Conservation (phyloP, 2,888 invertebrate genomes). For the Hemistola chrysoprasaria region DNA sequence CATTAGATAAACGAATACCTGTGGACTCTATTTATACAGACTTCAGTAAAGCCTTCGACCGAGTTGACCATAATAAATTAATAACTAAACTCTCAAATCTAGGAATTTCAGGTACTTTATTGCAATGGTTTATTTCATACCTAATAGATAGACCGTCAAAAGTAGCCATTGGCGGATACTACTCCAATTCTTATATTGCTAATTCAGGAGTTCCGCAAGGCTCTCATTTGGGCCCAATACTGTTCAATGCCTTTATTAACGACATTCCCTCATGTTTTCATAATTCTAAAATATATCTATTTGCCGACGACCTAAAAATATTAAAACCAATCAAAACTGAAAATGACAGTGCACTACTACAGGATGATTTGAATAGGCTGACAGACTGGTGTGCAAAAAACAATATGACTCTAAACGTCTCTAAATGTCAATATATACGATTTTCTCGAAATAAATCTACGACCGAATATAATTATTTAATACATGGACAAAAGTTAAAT, state of each 20-base stretch:
- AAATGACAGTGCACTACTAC: not conserved
- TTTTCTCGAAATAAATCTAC: not conserved
- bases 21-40: constrained; percentile 1
- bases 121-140: constrained; percentile 1
- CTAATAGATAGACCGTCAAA: not conserved
- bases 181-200: not conserved
- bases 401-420: not conserved
- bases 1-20: not conserved
- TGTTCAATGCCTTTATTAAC: no score
- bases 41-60: constrained; percentile 4
- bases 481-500: not conserved
- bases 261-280: no score
- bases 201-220: not conserved
- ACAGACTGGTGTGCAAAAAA: not conserved
- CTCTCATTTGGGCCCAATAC: not conserved
- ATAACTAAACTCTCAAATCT: not conserved
- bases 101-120: not conserved
- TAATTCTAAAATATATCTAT: not conserved
- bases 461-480: not conserved
- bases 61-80: not conserved
- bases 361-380: not conserved
- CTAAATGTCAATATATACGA: not conserved
- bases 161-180: not conserved
- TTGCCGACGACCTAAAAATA: constrained; percentile 1
- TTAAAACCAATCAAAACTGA: not conserved